These are phyloP conservation scores for Lottia scabra DNA, from an alignment of 2,888 invertebrate species.

Conservation along the genomic window DNA sequence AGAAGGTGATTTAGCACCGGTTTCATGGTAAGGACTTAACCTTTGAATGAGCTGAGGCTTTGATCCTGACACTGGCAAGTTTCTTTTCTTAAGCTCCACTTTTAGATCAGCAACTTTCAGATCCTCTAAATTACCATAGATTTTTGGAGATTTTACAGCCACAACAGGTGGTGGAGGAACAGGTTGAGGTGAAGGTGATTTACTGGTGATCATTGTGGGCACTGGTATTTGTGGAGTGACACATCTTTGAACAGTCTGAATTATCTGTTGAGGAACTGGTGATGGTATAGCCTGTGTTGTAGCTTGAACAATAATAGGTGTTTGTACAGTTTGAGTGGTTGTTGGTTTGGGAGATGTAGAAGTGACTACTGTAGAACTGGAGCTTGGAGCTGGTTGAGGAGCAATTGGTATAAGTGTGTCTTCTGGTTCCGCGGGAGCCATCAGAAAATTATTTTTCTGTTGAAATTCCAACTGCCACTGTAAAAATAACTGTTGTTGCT, in stretches of 20 bases:
- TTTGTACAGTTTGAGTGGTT: slow-evolving; percentile 32
- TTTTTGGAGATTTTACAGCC: slow-evolving; percentile 37
- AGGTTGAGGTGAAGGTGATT: slow-evolving; percentile 34
- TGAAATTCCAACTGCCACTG: slow-evolving; percentile 87
- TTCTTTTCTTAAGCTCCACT: slow-evolving; percentile 92
- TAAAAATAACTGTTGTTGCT: slow-evolving; percentile 93
- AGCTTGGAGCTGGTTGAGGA: slow-evolving; percentile 28
- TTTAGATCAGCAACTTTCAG: slow-evolving; percentile 97
- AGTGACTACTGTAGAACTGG: slow-evolving; percentile 33
- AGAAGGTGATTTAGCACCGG: slow-evolving; percentile 18
- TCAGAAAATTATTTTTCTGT: slow-evolving; percentile 74
- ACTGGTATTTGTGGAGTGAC: slow-evolving; percentile 48
- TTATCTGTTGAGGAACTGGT: slow-evolving; percentile 26
- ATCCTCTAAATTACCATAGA: slow-evolving; percentile 81
- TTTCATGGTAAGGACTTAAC: slow-evolving; percentile 76
- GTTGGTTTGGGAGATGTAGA: slow-evolving; percentile 36
- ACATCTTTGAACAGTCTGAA: slow-evolving; percentile 8
- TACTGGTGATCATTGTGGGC: slow-evolving; percentile 16
- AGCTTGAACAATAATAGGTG: slow-evolving; percentile 9
- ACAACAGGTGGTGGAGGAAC: slow-evolving; percentile 23
- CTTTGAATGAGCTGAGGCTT: slow-evolving; percentile 95
- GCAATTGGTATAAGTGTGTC: slow-evolving; percentile 35
- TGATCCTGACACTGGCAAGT: slow-evolving; percentile 94
- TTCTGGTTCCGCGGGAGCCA: slow-evolving; percentile 6
- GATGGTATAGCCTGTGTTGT: slow-evolving; percentile 15